Percentiles rank a stretch among this genome's conserved stretches.
Conservation (phyloP, 2,113 vertebrate genomes). For the human (Homo sapiens) region GRCh38 chr6:88775001-88775500, state of each 20-base stretch:
- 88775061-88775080: too few species aligned
- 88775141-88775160: too few species aligned
- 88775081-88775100: too few species aligned
- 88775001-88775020: too few species aligned
- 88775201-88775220: background rate
- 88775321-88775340: background rate
- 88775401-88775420: background rate
- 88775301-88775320: background rate
- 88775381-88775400: too few species aligned
- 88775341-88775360: background rate
- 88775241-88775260: background rate
- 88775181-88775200: background rate
- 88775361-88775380: background rate
- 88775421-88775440: background rate
- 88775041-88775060: too few species aligned
- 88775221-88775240: too few species aligned
- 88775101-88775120: too few species aligned
- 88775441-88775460: background rate
- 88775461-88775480: constrained; percentile 29
- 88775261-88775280: too few species aligned
- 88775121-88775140: too few species aligned
- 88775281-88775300: background rate
- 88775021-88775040: too few species aligned
- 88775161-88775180: background rate
- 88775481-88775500: background rate